A percentile compares a stretch with the other conserved stretches of the same genome.
These are phyloP conservation scores for Bambusicola thoracicus DNA, from an alignment of 2,113 vertebrate species.

Conservation along the genomic window DNA sequence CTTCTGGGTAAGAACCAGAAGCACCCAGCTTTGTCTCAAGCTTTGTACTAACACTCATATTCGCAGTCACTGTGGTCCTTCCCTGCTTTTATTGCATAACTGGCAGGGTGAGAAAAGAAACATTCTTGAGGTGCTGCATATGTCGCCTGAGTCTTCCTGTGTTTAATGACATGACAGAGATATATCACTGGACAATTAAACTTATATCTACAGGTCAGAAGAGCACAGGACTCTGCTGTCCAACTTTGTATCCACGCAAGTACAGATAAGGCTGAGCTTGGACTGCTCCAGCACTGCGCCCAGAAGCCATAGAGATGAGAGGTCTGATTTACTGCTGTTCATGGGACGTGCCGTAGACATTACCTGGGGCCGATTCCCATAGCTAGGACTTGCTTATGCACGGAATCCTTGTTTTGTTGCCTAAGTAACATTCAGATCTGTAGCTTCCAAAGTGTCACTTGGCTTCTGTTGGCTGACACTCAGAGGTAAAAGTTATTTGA, in stretches of 20 bases:
- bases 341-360: background rate
- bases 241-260: background rate
- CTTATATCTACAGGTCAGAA: background rate
- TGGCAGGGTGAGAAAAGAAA: background rate
- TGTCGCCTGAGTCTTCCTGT: background rate
- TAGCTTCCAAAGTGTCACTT: background rate
- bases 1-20: background rate
- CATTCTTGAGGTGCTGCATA: background rate
- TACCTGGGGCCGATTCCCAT: background rate
- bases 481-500: background rate
- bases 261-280: background rate
- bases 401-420: background rate
- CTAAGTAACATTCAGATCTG: background rate
- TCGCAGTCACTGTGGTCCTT: background rate
- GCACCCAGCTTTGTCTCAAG: background rate
- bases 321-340: background rate
- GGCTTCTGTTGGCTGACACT: background rate
- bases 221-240: background rate
- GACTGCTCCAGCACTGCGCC: rapidly evolving
- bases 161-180: background rate
- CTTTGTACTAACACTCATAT: background rate
- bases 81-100: background rate
- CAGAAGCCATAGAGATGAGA: background rate
- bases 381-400: background rate
- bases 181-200: background rate